Conservation (phyloP, 2,888 invertebrate genomes). For the Metalampra italica region DNA sequence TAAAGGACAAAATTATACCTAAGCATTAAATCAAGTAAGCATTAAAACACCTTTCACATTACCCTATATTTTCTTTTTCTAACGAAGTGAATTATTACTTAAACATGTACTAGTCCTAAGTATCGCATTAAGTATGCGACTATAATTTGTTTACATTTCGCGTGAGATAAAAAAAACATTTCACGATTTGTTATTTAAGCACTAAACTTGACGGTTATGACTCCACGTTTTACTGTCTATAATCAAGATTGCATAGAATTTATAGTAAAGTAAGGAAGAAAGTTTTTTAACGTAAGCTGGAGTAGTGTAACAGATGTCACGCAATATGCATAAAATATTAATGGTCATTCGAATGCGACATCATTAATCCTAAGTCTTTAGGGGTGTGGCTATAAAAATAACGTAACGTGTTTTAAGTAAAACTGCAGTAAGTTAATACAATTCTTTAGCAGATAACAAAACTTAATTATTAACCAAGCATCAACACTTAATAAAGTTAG, state of each 20-base stretch:
- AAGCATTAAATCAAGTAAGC: too few species aligned
- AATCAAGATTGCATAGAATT: conserved; percentile 15
- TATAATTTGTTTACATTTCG: conserved; percentile 1
- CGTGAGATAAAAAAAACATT: conserved; percentile 16
- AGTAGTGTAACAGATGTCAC: conserved; percentile 22
- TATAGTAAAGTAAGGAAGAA: conserved; percentile 9
- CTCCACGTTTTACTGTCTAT: conserved; percentile 5
- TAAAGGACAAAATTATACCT: too few species aligned
- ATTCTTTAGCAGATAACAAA: too few species aligned
- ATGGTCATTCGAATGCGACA: conserved; percentile 23
- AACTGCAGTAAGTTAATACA: not conserved
- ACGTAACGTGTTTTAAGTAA: not conserved
- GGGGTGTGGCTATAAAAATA: conserved; percentile 15
- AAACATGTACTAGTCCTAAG: too few species aligned
- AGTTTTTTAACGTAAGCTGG: conserved; percentile 4
- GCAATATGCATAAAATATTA: conserved; percentile 27
- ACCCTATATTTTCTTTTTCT: too few species aligned
- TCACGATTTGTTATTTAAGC: conserved; percentile 15
- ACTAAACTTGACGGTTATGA: conserved; percentile 11
- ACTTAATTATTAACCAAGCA: too few species aligned
- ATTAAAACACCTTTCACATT: too few species aligned
- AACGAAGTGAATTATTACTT: too few species aligned
- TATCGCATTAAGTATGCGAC: too few species aligned
- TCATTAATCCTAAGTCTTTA: conserved; percentile 39
- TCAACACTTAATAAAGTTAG: too few species aligned